Evolutionary conservation across 2,797 vertebrate genomes (phyloP), one percentile per base, ranked within the genome.

Genomic region (Anguilla megastoma): DNA sequence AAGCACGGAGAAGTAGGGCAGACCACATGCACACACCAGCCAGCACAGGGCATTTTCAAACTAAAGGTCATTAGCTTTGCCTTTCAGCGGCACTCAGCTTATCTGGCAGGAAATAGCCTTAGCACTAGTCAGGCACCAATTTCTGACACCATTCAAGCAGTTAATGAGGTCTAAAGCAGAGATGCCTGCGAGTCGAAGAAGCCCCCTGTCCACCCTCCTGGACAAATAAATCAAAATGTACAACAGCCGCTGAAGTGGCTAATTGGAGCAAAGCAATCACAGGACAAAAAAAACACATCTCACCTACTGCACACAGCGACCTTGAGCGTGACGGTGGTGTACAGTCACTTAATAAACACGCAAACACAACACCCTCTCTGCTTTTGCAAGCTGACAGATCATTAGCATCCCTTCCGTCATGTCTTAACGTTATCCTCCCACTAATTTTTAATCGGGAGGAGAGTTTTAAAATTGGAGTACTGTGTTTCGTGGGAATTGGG

Each of bases 221-320:
- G 95, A 96, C 93, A 96, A 94, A 93, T 95, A 95, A 94, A 94
- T 95, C 94, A 91, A 96, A 97, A 94, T 96, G 96, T 95, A 95
- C 96, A 97, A 95, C 95, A 95, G 94, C 95, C 95, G 93, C 95
- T 95, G 92, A 96, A 97, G 94, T 96, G 96, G 95, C 95, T 96
- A 96, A 97, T 96, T 96, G 95, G 90, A 94, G 90, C 90, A 89
- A 92, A 92, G 92, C 93, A 94, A 95, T 95, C 94, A 93, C 91
- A 92, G 91, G 93, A 93, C 92, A 93, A 95, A 95, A 45, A 95
- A 94, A 8, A 96, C 96, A 95, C 95, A 96, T 95, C 80, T 94
- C 95, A 96, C 95, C 96, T 96, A 95, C 95, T 95, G 95, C 92
- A 94, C 94, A 94, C 93, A 94, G 94, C 91, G 95, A 96, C 95